Conservation (phyloP, 2,113 vertebrate species). For the Brienomyrus brachyistius region DNA sequence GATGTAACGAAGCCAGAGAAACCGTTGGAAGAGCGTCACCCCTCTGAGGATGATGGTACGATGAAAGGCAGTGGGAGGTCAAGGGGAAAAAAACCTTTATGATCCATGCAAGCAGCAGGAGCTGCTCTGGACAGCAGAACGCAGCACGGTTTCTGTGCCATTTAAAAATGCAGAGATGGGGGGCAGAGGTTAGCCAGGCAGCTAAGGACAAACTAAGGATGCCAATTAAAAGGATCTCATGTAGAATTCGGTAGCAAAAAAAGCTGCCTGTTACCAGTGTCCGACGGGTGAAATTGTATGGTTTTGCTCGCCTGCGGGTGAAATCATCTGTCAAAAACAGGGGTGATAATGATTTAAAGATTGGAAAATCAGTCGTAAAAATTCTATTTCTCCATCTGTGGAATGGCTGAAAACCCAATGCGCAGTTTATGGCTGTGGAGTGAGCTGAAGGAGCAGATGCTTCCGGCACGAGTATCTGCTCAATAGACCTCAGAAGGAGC, state of each 20-base stretch:
- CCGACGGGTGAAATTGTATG: neutral
- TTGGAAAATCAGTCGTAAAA: neutral
- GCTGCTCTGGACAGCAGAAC: neutral
- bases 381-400: neutral
- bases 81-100: neutral
- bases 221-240: neutral
- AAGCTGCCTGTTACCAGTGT: neutral
- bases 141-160: no score
- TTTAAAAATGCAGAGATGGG: no score
- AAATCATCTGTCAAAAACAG: neutral
- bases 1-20: neutral
- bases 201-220: neutral
- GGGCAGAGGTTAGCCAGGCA: neutral
- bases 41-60: neutral
- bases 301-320: neutral
- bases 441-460: neutral
- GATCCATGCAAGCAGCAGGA: neutral
- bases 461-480: neutral
- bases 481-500: neutral
- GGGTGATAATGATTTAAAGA: neutral
- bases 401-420: neutral
- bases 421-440: neutral
- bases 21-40: neutral
- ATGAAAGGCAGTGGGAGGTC: neutral
- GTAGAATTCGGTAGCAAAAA: neutral